A percentile compares a stretch with the other conserved stretches of the same genome.
phyloP scores from a whole-genome alignment of 2,888 invertebrate species.

The Drosophila affinis region DNA sequence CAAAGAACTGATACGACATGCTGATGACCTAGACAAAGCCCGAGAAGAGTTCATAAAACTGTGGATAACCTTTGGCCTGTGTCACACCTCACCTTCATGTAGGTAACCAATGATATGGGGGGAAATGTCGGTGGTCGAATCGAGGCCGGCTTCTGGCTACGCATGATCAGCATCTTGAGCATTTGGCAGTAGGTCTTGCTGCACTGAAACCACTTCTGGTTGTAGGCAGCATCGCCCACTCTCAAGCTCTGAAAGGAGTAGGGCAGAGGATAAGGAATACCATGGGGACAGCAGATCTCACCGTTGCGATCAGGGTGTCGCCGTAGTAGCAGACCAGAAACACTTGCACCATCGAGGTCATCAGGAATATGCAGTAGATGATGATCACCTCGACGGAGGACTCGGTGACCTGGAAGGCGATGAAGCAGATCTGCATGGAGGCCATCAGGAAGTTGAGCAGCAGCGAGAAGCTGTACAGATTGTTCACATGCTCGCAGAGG shows the following conservation, averaged over 20 bases:
- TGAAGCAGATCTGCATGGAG: conserved; percentile 80
- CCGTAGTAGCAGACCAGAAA: conserved; percentile 81
- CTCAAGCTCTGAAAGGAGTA: conserved; percentile 63
- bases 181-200: conserved; percentile 64
- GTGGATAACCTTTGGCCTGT: too few species aligned
- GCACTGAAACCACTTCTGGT: conserved; percentile 78
- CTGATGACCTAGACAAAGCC: conserved; percentile 65
- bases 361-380: conserved; percentile 76
- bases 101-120: conserved; percentile 77
- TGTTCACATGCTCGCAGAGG: conserved; percentile 69
- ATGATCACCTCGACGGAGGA: conserved; percentile 71
- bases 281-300: conserved; percentile 30
- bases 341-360: conserved; percentile 78
- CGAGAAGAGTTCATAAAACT: not conserved
- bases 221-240: conserved; percentile 78
- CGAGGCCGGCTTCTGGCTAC: conserved; percentile 76
- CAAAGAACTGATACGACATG: conserved; percentile 79
- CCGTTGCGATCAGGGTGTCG: conserved; percentile 74
- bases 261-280: not conserved
- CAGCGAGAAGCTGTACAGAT: conserved; percentile 70
- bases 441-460: conserved; percentile 81
- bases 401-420: conserved; percentile 80
- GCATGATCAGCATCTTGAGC: conserved; percentile 68
- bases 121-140: conserved; percentile 79
- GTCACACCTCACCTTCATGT: conserved; percentile 68